These are phyloP conservation scores for Hypsibius dujardini DNA, from an alignment of 1,140 invertebrate genomes.

Conservation along the genomic window DNA sequence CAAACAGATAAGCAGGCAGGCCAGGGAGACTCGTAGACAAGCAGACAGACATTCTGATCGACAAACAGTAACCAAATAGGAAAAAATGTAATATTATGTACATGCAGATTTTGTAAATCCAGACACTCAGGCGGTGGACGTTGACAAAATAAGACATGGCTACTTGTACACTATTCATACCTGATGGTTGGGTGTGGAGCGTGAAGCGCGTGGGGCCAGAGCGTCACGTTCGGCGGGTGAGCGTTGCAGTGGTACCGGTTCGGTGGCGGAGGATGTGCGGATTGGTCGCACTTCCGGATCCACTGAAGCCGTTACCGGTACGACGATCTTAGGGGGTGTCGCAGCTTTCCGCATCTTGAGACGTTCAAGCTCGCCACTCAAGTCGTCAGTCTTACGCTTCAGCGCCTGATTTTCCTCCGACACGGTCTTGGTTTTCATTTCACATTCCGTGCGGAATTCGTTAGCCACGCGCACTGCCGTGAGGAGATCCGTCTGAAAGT, in stretches of 20 bases:
- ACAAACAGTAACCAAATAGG: too few relatives aligned
- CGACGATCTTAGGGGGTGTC: neutral
- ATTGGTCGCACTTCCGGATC: neutral
- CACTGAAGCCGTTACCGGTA: neutral
- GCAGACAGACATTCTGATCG: too few relatives aligned
- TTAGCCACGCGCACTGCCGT: slow-evolving; percentile 83
- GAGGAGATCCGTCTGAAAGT: slow-evolving; percentile 75
- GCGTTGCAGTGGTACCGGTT: neutral
- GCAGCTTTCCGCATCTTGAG: slow-evolving; percentile 34
- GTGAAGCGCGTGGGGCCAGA: neutral
- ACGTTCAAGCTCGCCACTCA: slow-evolving; percentile 62
- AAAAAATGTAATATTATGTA: too few relatives aligned
- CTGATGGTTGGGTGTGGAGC: neutral
- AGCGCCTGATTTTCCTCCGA: slow-evolving; percentile 60
- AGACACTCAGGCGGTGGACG: too few relatives aligned
- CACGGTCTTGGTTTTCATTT: slow-evolving; percentile 55
- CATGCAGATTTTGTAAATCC: too few relatives aligned
- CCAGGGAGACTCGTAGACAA: too few relatives aligned
- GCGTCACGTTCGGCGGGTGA: neutral
- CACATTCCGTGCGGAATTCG: slow-evolving; percentile 54
- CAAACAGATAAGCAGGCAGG: too few relatives aligned
- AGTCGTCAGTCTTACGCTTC: slow-evolving; percentile 50
- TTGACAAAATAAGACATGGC: too few relatives aligned
- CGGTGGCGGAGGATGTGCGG: neutral
- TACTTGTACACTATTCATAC: neutral